Evolutionary conservation across 2,797 vertebrate genomes (phyloP), one percentile per base, ranked within the genome.

Genomic region (Chrysocyon brachyurus): DNA sequence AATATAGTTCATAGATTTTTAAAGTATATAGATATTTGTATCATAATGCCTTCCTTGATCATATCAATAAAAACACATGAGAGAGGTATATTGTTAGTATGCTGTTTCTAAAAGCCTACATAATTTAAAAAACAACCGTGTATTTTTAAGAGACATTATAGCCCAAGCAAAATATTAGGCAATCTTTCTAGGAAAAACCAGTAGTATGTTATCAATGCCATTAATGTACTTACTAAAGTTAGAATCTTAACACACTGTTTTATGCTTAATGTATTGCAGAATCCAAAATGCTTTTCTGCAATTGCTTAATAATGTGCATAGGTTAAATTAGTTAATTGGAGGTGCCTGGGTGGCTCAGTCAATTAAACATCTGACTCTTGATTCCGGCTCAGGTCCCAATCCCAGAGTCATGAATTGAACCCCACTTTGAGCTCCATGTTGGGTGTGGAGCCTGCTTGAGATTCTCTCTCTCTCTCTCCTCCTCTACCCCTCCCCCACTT

Each of bases 201-300:
- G 40, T 89, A 91, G 54, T 0, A 0, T 68, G 52, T 68, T 92
- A 4, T 93, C 87, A 95, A 91, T 10, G 26, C 16, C 33, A 75
- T 2, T 66, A 91, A 84, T 84, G 72, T 66, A 85, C 31, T 82
- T 73, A 3, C 0, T 90, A 14, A 93, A 97, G 94, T 93, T 86
- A 70, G 26, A 11, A 2, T n/a, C 56, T 56, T 49, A 49, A 28
- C 0, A 77, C 57, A 94, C 7, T 82, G 1, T 5, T 59, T 56
- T 33, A 33, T 97, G 3, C 2, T 94, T 52, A 98, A 59, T 57
- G 14, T 95, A 36, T 78, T 64, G 86, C 66, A 93, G 19, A 52
- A 64, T 91, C 87, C 92, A 40, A 78, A 96, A 16, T 14, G 0
- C 9, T 3, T 7, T 33, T 15, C n/a, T 82, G 17, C 0, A 87